These are phyloP conservation scores for Diachasmimorpha longicaudata DNA, from an alignment of 1,140 invertebrate species.

Conservation along the genomic window DNA sequence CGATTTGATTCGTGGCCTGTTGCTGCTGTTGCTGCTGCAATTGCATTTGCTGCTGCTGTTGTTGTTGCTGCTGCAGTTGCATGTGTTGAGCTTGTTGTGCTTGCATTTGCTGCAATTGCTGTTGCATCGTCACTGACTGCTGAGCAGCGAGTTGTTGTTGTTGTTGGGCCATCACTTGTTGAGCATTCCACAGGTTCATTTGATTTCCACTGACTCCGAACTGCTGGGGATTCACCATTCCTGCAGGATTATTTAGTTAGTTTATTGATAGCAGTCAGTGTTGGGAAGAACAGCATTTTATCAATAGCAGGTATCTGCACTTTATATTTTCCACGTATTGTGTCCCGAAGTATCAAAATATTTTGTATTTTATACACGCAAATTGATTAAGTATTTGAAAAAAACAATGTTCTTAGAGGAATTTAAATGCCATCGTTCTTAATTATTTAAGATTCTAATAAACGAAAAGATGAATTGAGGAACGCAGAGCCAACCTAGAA, in stretches of 20 bases:
- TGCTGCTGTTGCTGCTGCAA: conserved; percentile 50
- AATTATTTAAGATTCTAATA: too few relatives aligned
- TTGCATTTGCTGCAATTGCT: conserved; percentile 50
- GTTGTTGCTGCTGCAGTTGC: conserved; percentile 51
- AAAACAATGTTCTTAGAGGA: too few relatives aligned
- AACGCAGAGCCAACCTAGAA: too few relatives aligned
- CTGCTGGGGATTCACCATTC: conserved; percentile 54
- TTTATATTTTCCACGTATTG: too few relatives aligned
- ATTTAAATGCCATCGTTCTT: too few relatives aligned
- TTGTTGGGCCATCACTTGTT: conserved; percentile 24
- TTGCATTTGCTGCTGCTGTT: conserved; percentile 50
- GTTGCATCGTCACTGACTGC: conserved; percentile 52
- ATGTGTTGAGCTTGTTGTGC: conserved; percentile 51
- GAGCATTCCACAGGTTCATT: conserved; percentile 1
- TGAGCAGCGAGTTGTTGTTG: conserved; percentile 49
- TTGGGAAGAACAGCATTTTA: too few relatives aligned
- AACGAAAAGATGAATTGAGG: too few relatives aligned
- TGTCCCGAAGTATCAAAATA: too few relatives aligned
- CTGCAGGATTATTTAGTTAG: conserved; percentile 32
- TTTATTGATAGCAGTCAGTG: background rate
- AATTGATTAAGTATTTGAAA: too few relatives aligned
- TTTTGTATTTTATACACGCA: too few relatives aligned
- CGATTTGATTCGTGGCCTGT: conserved; percentile 50
- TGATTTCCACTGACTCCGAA: conserved; percentile 46
- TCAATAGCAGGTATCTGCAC: too few relatives aligned